Evolutionary conservation across 2,113 vertebrate species (phyloP), one percentile per base, ranked within the genome.

Genomic region (Globicephala melas): DNA sequence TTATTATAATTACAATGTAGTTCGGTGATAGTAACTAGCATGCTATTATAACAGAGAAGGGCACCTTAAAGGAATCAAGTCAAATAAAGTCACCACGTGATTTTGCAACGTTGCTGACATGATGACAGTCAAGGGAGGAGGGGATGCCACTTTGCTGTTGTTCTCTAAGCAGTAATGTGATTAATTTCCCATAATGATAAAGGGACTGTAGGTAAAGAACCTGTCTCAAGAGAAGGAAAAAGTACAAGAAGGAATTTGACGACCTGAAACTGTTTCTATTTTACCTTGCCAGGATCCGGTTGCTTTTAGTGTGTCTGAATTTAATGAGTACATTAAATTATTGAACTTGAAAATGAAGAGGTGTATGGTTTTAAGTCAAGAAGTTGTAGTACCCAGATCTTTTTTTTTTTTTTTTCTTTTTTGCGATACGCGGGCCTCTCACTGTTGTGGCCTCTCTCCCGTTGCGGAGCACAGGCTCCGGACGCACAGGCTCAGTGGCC

Each of bases 1-100:
- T 97, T 94, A 96, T 96, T 98, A 96, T 98, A 98, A 98, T 98
- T 97, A 97, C 85, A 90, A 68, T 94, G 97, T 94, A 92, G 84
- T 94, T 96, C 80, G 50, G 62, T 77, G 90, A 97, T 95, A 94
- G 95, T 95, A 95, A 96, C 96, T 89, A 96, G 60, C 71, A 62
- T 79, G 90, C 71, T 95, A 97, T 98, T 97, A 94, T 97, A 97
- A 91, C 80, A 73, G 94, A 95, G 88, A 96, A 97, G 80, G 94
- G 95, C 0, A n/a, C 65, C 65, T 96, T 95, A 94, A 95, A 97
- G 80, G 50, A 96, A 97, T 96, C 82, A 31, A 91, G 74, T 96
- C 71, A 97, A 96, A 96, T 97, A 95, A 95, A 97, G 89, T 97
- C 67, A 28, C 60, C 97, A 96, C 21, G 74, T 97, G 97, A 97